Evolutionary conservation across 2,888 invertebrate genomes (phyloP).

Genomic region (Calephelis perditalis): DNA sequence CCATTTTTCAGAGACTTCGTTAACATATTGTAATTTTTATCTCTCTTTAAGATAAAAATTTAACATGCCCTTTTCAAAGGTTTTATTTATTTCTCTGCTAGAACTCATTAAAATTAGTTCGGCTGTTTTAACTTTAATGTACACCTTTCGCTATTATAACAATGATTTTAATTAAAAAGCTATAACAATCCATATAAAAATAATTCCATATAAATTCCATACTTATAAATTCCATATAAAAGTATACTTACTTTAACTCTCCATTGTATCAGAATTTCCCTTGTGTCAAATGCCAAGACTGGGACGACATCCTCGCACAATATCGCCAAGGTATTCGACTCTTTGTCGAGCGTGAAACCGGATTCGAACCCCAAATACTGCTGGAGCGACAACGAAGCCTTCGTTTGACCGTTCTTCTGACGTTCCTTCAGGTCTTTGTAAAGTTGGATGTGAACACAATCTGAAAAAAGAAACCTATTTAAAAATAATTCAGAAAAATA

Average conservation of each 20-base stretch:
- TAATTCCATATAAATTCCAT: no score
- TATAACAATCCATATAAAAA: no score
- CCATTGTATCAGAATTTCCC: constrained; percentile 93
- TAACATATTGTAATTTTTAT: no score
- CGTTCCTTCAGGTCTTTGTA: constrained; percentile 93
- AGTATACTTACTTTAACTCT: constrained; percentile 71
- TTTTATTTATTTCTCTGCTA: no score
- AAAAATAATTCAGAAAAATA: not conserved
- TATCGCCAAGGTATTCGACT: constrained; percentile 92
- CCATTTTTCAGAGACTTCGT: no score
- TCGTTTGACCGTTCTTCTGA: constrained; percentile 91
- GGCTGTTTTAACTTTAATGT: no score
- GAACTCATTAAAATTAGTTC: no score
- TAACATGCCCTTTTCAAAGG: no score
- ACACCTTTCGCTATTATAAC: no score
- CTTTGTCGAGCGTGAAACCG: constrained; percentile 93
- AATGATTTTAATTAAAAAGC: no score
- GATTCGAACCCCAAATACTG: constrained; percentile 92
- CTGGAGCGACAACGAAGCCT: constrained; percentile 91
- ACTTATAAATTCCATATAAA: no score
- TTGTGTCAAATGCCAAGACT: constrained; percentile 90
- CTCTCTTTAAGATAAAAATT: no score
- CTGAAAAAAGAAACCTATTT: constrained; percentile 64
- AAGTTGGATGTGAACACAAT: constrained; percentile 92
- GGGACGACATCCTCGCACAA: constrained; percentile 92